Evolutionary conservation across 2,888 invertebrate species (phyloP), one percentile per base, ranked within the genome.

Genomic region (Hirtodrosophila alboralis): DNA sequence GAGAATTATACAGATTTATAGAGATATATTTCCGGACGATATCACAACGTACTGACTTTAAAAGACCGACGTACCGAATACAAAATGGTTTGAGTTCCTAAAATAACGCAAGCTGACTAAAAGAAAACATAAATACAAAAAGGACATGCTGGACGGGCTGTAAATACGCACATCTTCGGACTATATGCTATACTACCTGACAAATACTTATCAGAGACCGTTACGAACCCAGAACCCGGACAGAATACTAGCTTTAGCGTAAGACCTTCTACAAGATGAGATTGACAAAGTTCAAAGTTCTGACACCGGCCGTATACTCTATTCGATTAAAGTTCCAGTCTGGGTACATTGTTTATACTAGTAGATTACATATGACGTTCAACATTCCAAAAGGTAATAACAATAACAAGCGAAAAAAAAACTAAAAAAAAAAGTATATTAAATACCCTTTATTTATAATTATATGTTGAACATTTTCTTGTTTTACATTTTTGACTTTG

Each of bases 71-170:
- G n/a, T 23, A 84, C 77, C 21, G 40, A 26, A 54, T 64, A 85
- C 81, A 73, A 80, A 76, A 80, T 85, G 85, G 85, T 85, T 85
- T 83, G 86, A 85, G 86, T 80, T 80, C 80, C 85, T 80, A 80
- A 63, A 60, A 69, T 59, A 69, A 83, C 61, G 75, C 53, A 80
- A 69, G 84, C 76, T 61, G 76, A 76, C 75, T 44, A n/a, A n/a
- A n/a, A n/a, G n/a, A n/a, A n/a, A n/a, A n/a, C n/a, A n/a, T 18
- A 13, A 10, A 31, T 0, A 47, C 28, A 52, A 23, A 6, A 23
- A n/a, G 9, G 37, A 56, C 18, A 12, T n/a, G 33, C 16, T 38
- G 48, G 66, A 84, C 81, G 3, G 54, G 74, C 81, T 84, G 86
- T 86, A 79, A 56, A 81, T 86, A 80, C 79, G 79, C 79, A 85